Base-by-base conservation (phyloP, 2,888 invertebrate genomes). In the Eumacrocentrus americanus region DNA sequence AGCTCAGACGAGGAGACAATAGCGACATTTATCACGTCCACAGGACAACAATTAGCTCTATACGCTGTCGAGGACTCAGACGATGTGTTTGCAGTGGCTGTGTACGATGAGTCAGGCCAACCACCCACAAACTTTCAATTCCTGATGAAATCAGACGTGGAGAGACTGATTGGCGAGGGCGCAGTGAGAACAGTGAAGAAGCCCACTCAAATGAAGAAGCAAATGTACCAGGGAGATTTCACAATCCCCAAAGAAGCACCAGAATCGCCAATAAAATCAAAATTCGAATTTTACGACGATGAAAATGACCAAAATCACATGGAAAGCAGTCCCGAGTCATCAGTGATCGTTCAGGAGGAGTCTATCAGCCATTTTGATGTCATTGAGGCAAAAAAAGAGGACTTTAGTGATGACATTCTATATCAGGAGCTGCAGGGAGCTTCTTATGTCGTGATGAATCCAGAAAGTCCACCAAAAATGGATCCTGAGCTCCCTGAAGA, bases 11-110 rank as follows among this genome's bases (percentile, higher is more conserved):
- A 78, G 25, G 80, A 81, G 69, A 81, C 81, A 9, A 79, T 81
- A 35, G 81, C 81, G 5, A 80, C 78, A 6, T 81, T 81, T 63
- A 70, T 78, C 40, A 81, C 81, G 11, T 75, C 79, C 2, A 69
- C 75, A 7, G 81, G 81, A 11, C 78, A 80, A 56, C 76, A 78
- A 59, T 64, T 80, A 47, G 81, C 79, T 9, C 63, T 80, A 1
- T 81, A 80, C 54, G 77, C 80, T 2, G 80, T 81, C 18, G 80
- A 80, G 68, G 75, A 80, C 62, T 78, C 76, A 0, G 81, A 81
- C 16, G 78, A 81, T 61, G 74, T 80, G 44, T 81, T 78, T 63
- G 80, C 80, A 4, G 80, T 81, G 1, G 78, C 80, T 37, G 72
- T 78, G 11, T 81, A 80, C 34, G 76, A 80, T 54, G 80, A 79